Percentiles rank a stretch among this genome's conserved stretches.
phyloP scores from a whole-genome alignment of 2,797 vertebrate species.

The Anableps anableps region DNA sequence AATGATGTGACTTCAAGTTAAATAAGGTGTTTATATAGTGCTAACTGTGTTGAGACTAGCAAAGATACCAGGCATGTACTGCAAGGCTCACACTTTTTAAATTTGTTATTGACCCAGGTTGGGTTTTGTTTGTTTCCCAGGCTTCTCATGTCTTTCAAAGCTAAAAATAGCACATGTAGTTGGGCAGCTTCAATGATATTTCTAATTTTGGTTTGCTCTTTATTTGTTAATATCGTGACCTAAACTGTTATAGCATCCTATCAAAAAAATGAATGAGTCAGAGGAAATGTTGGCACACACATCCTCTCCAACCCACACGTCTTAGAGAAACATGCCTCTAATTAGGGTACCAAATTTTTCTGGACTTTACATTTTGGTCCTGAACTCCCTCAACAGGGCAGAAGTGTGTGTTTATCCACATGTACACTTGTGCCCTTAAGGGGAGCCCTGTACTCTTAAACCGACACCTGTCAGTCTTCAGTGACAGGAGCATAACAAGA shows the following conservation, averaged over 20 bases:
- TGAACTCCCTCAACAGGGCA: conserved; percentile 41
- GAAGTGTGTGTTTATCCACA: conserved; percentile 34
- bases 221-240: conserved; percentile 6
- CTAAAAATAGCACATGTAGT: conserved; percentile 45
- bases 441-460: conserved; percentile 63
- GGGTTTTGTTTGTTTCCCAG: conserved; percentile 47
- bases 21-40: conserved; percentile 40
- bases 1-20: conserved; percentile 18
- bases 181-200: conserved; percentile 17
- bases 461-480: conserved; percentile 78
- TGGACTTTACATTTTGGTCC: conserved; percentile 62
- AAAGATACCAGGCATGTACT: conserved; percentile 41
- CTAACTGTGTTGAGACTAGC: conserved; percentile 73
- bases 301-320: background rate
- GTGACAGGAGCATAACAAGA: conserved; percentile 65
- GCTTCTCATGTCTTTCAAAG: conserved; percentile 16
- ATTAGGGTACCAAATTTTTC: conserved; percentile 17
- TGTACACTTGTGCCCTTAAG: conserved; percentile 46
- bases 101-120: conserved; percentile 74
- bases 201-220: background rate
- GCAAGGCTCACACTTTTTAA: conserved; percentile 72
- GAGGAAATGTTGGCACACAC: conserved; percentile 10
- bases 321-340: background rate
- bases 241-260: background rate
- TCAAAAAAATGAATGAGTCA: conserved; percentile 6